Evolutionary conservation across 2,113 vertebrate species (phyloP).

Genomic region (Zosterops japonicus): DNA sequence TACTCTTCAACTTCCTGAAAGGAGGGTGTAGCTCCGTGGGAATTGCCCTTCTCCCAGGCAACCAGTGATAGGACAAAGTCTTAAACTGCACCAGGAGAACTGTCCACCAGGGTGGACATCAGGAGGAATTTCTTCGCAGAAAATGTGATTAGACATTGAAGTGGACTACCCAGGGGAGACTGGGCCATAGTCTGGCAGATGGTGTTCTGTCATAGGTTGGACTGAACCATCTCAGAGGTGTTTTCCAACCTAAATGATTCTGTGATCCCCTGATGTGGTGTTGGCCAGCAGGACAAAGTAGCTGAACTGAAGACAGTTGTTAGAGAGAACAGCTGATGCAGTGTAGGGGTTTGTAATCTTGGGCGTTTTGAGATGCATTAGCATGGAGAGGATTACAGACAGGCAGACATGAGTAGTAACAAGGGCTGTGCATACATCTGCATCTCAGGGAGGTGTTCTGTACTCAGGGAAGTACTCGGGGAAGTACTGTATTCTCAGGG

Average conservation of each 20-base stretch:
- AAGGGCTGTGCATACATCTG: not conserved
- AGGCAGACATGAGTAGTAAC: not conserved
- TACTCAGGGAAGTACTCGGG: not conserved
- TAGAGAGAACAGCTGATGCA: not conserved
- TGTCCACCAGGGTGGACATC: not conserved
- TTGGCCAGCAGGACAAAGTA: not conserved
- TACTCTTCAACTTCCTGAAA: not conserved
- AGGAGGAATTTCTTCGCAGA: not conserved
- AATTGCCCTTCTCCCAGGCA: not conserved
- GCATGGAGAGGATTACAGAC: not conserved
- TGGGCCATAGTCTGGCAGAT: not conserved
- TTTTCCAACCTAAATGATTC: not conserved
- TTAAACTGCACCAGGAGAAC: not conserved
- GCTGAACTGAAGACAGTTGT: not conserved
- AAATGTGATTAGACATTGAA: not conserved
- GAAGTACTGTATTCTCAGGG: not conserved
- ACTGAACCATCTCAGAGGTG: not conserved
- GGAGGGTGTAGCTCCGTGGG: accelerated
- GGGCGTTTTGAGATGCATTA: not conserved
- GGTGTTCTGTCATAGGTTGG: not conserved
- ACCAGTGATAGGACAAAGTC: not conserved
- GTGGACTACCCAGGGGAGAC: not conserved
- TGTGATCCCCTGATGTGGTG: not conserved
- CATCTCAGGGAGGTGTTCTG: not conserved
- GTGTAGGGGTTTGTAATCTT: not conserved